These are phyloP conservation scores for Meandrina meandrites DNA, from an alignment of 92 coral and sea anemone species.

Conservation along the genomic window DNA sequence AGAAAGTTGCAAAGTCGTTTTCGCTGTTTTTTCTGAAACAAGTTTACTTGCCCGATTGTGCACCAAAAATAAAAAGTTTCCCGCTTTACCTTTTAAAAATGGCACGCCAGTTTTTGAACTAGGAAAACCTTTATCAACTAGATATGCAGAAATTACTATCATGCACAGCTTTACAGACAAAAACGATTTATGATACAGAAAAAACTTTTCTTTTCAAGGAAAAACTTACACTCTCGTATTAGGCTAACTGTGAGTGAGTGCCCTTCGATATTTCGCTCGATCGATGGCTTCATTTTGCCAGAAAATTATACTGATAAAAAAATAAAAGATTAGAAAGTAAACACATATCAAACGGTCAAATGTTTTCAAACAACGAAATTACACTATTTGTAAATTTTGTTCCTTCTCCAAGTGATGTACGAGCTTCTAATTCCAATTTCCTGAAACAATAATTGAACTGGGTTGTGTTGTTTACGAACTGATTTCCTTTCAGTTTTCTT, in stretches of 20 bases:
- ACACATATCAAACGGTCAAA: neutral
- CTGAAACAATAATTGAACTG: conserved; percentile 16
- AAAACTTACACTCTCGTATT: neutral
- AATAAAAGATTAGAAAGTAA: neutral
- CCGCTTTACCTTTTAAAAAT: neutral
- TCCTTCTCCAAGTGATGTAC: conserved; percentile 27
- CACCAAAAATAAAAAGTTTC: neutral
- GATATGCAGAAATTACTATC: neutral
- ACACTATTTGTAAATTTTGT: conserved; percentile 44
- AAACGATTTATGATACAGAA: neutral
- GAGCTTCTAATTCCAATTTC: conserved; percentile 38
- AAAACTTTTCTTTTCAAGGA: neutral
- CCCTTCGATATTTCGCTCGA: neutral
- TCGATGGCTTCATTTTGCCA: neutral
- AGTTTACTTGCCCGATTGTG: neutral
- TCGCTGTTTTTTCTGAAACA: neutral
- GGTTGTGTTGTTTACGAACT: conserved; percentile 23
- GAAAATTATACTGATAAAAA: neutral
- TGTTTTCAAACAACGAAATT: conserved; percentile 32
- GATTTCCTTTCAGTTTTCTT: conserved; percentile 14
- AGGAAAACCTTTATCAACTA: neutral
- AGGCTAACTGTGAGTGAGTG: neutral
- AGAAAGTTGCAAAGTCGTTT: neutral
- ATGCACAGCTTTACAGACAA: neutral
- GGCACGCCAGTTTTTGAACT: neutral